These are phyloP conservation scores for Xenopus borealis DNA, from an alignment of 2,113 vertebrate species.

Conservation along the genomic window DNA sequence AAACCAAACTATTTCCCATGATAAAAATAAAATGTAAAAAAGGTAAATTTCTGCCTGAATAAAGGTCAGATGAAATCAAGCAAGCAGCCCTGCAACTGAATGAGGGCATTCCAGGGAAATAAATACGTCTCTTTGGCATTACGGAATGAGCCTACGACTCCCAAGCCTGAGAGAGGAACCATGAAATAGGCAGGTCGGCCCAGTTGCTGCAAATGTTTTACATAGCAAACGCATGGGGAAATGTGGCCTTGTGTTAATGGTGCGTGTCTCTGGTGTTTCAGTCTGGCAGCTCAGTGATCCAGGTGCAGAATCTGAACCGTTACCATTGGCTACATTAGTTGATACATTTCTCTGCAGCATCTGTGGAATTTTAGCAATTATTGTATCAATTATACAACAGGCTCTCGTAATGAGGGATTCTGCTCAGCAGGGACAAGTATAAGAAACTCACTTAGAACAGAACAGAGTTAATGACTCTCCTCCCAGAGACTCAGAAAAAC, in stretches of 20 bases:
- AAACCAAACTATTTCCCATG: conserved; percentile 1
- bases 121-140: neutral
- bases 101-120: conserved; percentile 5
- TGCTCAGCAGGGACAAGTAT: too few relatives aligned
- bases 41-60: neutral
- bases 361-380: too few relatives aligned
- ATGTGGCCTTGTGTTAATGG: neutral
- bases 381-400: too few relatives aligned
- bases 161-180: neutral
- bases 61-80: conserved; percentile 11
- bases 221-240: neutral
- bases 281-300: too few relatives aligned
- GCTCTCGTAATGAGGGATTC: too few relatives aligned
- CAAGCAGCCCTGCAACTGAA: neutral
- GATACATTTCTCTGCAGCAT: too few relatives aligned
- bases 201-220: neutral
- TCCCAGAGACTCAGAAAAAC: too few relatives aligned
- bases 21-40: conserved; percentile 30
- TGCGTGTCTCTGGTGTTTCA: too few relatives aligned
- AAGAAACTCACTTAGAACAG: too few relatives aligned
- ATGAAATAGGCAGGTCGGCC: neutral
- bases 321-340: too few relatives aligned
- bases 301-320: too few relatives aligned
- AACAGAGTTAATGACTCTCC: too few relatives aligned
- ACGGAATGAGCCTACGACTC: neutral